Percentiles rank a stretch among this genome's conserved stretches.
These are phyloP conservation scores for Linnaemya tessellans DNA, from an alignment of 2,888 invertebrate genomes.

Conservation along the genomic window DNA sequence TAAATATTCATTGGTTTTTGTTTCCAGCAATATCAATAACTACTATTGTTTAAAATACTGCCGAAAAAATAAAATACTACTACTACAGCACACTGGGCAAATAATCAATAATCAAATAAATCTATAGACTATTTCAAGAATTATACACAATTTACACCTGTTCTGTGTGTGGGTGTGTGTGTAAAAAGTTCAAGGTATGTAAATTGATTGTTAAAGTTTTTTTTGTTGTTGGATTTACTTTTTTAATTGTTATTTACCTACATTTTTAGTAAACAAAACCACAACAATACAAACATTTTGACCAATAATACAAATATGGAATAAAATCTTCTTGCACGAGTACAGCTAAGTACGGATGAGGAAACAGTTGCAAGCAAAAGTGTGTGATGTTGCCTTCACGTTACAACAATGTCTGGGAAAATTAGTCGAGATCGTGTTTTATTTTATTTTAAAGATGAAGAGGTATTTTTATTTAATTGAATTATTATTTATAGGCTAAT, in stretches of 20 bases:
- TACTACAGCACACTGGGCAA: constrained; percentile 4
- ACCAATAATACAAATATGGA: constrained; percentile 46
- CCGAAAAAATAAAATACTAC: neutral
- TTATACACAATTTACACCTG: neutral
- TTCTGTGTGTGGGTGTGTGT: no score
- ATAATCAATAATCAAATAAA: constrained; percentile 42
- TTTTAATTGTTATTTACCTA: constrained; percentile 63
- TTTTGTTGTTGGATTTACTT: constrained; percentile 6
- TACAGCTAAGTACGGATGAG: neutral
- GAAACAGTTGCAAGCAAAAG: neutral
- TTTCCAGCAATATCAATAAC: constrained; percentile 42
- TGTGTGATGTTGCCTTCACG: neutral
- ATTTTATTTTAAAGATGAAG: no score
- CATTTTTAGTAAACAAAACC: constrained; percentile 65
- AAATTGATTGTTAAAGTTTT: constrained; percentile 37
- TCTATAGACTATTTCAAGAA: neutral
- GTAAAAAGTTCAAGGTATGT: constrained; percentile 20
- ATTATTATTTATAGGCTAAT: no score
- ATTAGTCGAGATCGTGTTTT: no score
- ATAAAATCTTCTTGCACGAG: neutral
- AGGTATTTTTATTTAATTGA: no score
- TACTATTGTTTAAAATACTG: constrained; percentile 22
- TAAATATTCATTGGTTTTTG: constrained; percentile 44
- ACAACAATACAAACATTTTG: constrained; percentile 67
- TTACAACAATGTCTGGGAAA: neutral